phyloP scores from a whole-genome alignment of 2,888 invertebrate species.

The Erpobdella octoculata region DNA sequence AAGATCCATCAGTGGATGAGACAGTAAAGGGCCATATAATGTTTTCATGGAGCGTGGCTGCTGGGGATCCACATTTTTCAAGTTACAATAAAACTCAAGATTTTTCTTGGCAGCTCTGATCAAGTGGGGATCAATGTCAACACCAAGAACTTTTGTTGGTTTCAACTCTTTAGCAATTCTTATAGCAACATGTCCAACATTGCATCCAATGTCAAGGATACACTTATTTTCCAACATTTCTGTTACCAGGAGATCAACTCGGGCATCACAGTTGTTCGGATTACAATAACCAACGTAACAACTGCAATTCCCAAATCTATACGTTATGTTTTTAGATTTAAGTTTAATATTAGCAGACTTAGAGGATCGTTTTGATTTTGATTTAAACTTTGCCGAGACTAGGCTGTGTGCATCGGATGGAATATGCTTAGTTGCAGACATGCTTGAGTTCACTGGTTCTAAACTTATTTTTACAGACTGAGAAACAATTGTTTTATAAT shows the following conservation, averaged over 20 bases:
- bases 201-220: conserved; percentile 93
- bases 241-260: conserved; percentile 72
- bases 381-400: conserved; percentile 1
- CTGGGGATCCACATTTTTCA: background rate
- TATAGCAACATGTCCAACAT: conserved; percentile 87
- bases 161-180: conserved; percentile 76
- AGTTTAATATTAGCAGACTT: background rate
- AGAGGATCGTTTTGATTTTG: background rate
- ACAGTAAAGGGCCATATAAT: background rate
- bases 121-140: conserved; percentile 85
- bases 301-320: conserved; percentile 92
- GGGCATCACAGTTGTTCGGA: conserved; percentile 69
- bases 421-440: too few relatives aligned
- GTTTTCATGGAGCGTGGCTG: background rate
- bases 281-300: conserved; percentile 92
- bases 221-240: conserved; percentile 81
- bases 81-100: conserved; percentile 58
- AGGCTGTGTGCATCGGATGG: background rate
- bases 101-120: conserved; percentile 70
- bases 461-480: too few relatives aligned
- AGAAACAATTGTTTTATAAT: too few relatives aligned
- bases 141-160: conserved; percentile 76
- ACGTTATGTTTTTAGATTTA: conserved; percentile 68
- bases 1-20: conserved; percentile 17
- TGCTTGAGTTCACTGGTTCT: too few relatives aligned